Base-by-base conservation (phyloP, 2,888 invertebrate species). In the Parascotia fuliginaria region DNA sequence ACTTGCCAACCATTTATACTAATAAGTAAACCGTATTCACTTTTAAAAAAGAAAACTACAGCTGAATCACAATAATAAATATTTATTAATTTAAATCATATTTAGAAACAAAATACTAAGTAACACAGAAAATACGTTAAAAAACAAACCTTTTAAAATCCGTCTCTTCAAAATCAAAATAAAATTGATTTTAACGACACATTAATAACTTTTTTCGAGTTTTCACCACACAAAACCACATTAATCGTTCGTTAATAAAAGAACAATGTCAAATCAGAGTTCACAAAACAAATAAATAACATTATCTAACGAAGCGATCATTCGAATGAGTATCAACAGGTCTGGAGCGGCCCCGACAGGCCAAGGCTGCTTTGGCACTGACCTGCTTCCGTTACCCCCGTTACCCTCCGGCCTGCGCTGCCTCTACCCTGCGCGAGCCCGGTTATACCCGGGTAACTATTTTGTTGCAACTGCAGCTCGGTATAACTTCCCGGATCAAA, bases 351-450 rank as follows among this genome's bases (percentile, higher is more conserved):
- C 55, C 59, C 63, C 41, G 62, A 22, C 60, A 53, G 73, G 81
- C 79, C 81, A 80, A 83, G 83, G 83, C 80, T 74, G 70, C 73
- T 62, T 50, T 79, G 81, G 77, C 81, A 81, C 79, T 89, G 89
- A 88, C 89, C 89, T 72, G 80, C 54, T 79, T 87, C 47, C 59
- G 50, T 59, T 81, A 43, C 60, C 54, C 50, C 52, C 60, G 55
- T 42, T 50, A 42, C 15, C 9, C 39, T 34, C 34, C 13, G n/a
- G n/a, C 52, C 42, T 29, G 44, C 39, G 40, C 36, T 38, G 27
- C 39, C 43, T 27, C 59, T 19, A 15, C 61, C 58, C 45, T 50
- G 42, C 49, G 27, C 52, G 41, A 50, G 55, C 66, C 61, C 62
- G 33, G 44, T 37, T 56, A 56, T 60, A 46, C 56, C 58, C 5